These are phyloP conservation scores for Oryzias javanicus DNA, from an alignment of 2,113 vertebrate species.

Conservation along the genomic window DNA sequence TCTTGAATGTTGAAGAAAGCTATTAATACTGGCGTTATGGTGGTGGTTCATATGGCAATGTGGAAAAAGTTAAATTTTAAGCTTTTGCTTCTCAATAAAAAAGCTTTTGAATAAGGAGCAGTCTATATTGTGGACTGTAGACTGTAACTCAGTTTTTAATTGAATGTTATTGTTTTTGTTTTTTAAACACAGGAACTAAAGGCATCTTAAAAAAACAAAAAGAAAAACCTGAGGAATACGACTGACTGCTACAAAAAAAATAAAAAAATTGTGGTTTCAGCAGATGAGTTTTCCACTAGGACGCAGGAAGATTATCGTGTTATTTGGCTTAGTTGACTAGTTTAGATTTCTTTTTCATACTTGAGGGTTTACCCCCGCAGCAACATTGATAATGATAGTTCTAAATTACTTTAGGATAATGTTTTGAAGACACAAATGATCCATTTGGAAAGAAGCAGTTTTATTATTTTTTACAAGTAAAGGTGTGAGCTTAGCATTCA, in stretches of 20 bases:
- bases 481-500: slow-evolving; percentile 60
- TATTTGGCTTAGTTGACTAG: slow-evolving; percentile 31
- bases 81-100: slow-evolving; percentile 29
- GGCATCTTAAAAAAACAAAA: slow-evolving; percentile 19
- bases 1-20: slow-evolving; percentile 6
- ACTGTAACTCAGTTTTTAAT: slow-evolving; percentile 11
- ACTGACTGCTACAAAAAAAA: slow-evolving; percentile 15
- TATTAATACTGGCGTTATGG: neutral
- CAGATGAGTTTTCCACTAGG: slow-evolving; percentile 54
- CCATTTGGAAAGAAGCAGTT: slow-evolving; percentile 1
- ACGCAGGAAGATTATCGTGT: slow-evolving; percentile 40
- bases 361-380: slow-evolving; percentile 33
- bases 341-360: slow-evolving; percentile 34
- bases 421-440: slow-evolving; percentile 3
- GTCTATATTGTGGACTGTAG: no score
- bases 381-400: slow-evolving; percentile 23
- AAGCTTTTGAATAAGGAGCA: slow-evolving; percentile 3
- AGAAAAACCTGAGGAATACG: neutral
- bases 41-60: neutral
- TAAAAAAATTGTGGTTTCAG: slow-evolving; percentile 33
- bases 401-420: slow-evolving; percentile 41
- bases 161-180: no score
- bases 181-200: slow-evolving; percentile 24
- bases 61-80: slow-evolving; percentile 5
- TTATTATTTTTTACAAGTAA: slow-evolving; percentile 8